Base-by-base conservation (phyloP, 23 tunicate genomes). In the Aplidium turbinatum region DNA sequence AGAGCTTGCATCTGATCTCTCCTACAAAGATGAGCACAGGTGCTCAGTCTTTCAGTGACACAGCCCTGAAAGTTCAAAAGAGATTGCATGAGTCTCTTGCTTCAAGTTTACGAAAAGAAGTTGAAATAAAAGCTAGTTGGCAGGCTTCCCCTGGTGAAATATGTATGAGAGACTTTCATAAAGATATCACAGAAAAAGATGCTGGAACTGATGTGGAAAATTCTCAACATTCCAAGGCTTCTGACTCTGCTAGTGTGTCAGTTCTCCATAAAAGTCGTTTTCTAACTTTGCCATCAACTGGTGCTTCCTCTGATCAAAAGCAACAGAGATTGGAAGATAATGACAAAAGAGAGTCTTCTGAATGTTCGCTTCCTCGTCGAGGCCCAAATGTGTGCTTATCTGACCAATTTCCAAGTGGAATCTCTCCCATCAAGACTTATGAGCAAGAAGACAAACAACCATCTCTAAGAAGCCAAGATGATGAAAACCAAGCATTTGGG, bases 81-180 rank as follows among this genome's bases (percentile, higher is more conserved):
- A 38, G 48, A 19, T 38, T 80, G 2, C 85, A 68, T 28, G 73
- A 55, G 29, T 80, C 85, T 56, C 24, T 80, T 47, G 73, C 77
- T 16, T 32, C 60, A 4, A 80, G 85, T 36, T 72, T 80, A 31
- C 29, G 77, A 57, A 80, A 68, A 56, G 85, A 80, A 80, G 85
- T 51, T 28, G 76, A 80, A 56, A 69, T 80, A 30, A 80, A 80
- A 32, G 21, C 67, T 2, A 51, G 35, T 29, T 68, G 69, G 69
- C 77, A 56, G 13, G 84, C 74, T 35, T 80, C 85, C 4, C 85
- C 85, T 57, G 77, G 77, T 27, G 75, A 65, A 52, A 57, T 69
- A 22, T 3, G 51, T 42, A 16, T 42, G 50, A 42, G 16, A 9
- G 11, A 11, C 11, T 9, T 9, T 9, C 50, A 42, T 42, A 42